Base-by-base conservation (phyloP, 2,797 vertebrate species). In the Acanthurus tractus region DNA sequence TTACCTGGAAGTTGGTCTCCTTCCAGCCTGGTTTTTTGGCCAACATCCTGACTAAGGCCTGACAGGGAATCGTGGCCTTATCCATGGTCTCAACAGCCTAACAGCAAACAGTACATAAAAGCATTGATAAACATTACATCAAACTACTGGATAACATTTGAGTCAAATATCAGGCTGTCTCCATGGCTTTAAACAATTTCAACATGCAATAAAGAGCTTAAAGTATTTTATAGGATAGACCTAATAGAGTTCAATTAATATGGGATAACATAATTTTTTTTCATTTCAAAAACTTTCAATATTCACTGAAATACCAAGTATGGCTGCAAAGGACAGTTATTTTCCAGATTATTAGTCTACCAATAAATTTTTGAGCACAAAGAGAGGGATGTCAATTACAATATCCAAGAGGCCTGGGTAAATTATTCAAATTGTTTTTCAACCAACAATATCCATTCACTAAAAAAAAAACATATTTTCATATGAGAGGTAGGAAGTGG, bases 21-120 rank as follows among this genome's bases (percentile, higher is more conserved):
- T 99, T 99, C 96, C 97, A 99, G 46, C 98, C 98, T 70, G 98
- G 98, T 91, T 99, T 99, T 93, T 98, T 99, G 49, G 98, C 98
- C 86, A 99, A 89, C 97, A 99, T 99, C 83, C 91, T 96, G 81
- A 99, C 97, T 58, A 99, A 93, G 34, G 98, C 97, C 88, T 99
- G 98, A 85, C 98, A 99, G n/a, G 98, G 98, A 96, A 99, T 98
- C 76, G 92, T 95, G 45, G 67, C 88, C 89, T 92, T 96, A 62
- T 98, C 97, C 96, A 98, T 98, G 49, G 97, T 94, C 90, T 99
- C 98, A 80, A 99, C 97, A 89, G 96, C 96, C 98, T 99, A 77
- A 13, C 79, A 65, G 15, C 72, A 88, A 42, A 25, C 25, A 25
- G 25, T 25, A 68, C 4, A 76, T 1, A 13, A 74, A 63, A 9